Percentiles rank a stretch among this genome's conserved stretches.
Conservation (phyloP, 2,797 vertebrate genomes). For the Myotis findleyi region DNA sequence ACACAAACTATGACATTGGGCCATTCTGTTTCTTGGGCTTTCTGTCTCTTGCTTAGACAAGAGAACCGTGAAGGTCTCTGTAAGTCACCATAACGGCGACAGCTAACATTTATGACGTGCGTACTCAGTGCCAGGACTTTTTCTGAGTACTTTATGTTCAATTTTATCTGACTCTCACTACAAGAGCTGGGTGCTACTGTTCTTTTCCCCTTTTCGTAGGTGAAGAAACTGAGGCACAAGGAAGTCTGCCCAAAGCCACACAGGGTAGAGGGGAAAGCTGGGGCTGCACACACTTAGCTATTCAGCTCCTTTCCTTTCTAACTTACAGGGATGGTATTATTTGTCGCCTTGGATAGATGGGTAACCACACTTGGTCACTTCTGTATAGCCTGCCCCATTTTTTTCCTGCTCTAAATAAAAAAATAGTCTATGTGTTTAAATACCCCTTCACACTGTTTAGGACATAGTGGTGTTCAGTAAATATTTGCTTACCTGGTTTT, state of each 20-base stretch:
- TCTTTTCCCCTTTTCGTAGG: background rate
- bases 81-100: background rate
- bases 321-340: background rate
- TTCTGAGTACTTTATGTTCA: background rate
- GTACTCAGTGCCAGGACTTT: background rate
- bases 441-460: background rate
- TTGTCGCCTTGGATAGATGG: background rate
- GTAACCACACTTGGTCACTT: background rate
- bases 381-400: background rate
- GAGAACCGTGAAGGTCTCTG: background rate
- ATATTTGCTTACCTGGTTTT: background rate
- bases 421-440: background rate
- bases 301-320: background rate
- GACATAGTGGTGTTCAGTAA: background rate
- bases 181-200: background rate
- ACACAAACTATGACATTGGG: background rate
- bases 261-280: background rate
- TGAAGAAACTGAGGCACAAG: conserved; percentile 21
- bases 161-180: background rate
- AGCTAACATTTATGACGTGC: background rate
- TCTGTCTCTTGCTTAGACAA: background rate
- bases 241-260: background rate
- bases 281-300: background rate
- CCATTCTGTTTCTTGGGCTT: background rate
- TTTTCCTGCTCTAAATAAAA: background rate